Evolutionary conservation across 92 coral and sea anemone genomes (phyloP), one percentile per base, ranked within the genome.

Genomic region (Palythoa grandis): DNA sequence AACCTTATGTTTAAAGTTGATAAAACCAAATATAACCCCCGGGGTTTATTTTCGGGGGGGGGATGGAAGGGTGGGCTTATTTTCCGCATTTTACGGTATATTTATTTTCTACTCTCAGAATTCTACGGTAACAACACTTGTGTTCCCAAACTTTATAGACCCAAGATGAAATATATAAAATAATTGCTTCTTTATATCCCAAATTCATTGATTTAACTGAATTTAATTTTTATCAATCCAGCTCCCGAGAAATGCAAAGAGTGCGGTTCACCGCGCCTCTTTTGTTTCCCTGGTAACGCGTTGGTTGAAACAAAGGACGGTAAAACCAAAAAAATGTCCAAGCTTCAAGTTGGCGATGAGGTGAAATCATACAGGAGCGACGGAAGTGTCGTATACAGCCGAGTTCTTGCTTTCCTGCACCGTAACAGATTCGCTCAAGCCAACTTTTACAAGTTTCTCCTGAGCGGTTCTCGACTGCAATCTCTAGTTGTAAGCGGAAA

Each of bases 211-310:
- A 29, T 29, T 60, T 19, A 23, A 29, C n/a, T 16, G 19, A n/a
- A 2, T 24, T 11, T 15, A 0, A 15, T 20, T 58, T 20, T 13
- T 4, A 14, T 61, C 20, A 19, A 43, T 39, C 19, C 38, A 80
- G 85, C 25, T 47, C 74, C 85, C 14, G 38, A 80, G 73, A 48
- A 48, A 43, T 80, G 85, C 85, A 66, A 80, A 60, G 63, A 65
- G 4, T 80, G 85, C 22, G 85, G 85, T 3, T 39, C 40, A 0
- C 85, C 74, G 5, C 85, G 85, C 56, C 2, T 80, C 25, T 48
- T 80, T 23, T 80, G 85, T 66, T 80, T 80, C 29, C 85, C 85
- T 66, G 85, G 85, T 35, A 66, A 52, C 57, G 85, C 85, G 14
- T 43, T 68, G 56, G 85, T 80, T 22, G 85, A 80, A 67, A 66